Percentiles rank a stretch among this genome's conserved stretches.
Evolutionary conservation across 2,888 invertebrate genomes (phyloP).

Genomic region (Yponomeuta plumbellus): DNA sequence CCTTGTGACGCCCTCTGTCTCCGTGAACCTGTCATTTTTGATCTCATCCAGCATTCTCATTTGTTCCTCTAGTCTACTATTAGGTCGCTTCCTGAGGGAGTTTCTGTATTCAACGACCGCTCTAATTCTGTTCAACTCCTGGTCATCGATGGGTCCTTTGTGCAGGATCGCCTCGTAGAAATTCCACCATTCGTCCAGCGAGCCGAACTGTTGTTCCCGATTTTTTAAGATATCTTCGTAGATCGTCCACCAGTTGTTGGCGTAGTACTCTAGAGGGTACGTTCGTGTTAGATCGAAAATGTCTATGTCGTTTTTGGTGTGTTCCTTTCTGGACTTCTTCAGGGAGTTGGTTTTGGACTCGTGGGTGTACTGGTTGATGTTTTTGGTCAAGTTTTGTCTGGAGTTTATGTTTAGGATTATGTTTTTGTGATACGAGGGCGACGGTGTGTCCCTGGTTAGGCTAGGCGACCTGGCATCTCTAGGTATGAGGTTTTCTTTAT

Average conservation of each 20-base stretch:
- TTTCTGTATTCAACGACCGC: slow-evolving; percentile 45
- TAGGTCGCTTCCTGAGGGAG: slow-evolving; percentile 38
- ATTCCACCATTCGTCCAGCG: slow-evolving; percentile 69
- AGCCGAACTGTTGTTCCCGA: slow-evolving; percentile 64
- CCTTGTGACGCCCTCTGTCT: slow-evolving; percentile 49
- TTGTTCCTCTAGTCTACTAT: slow-evolving; percentile 60
- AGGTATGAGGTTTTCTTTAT: slow-evolving; percentile 46
- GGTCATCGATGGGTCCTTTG: slow-evolving; percentile 42
- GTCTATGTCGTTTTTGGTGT: slow-evolving; percentile 42
- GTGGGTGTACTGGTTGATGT: slow-evolving; percentile 41
- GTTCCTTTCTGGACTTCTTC: slow-evolving; percentile 38
- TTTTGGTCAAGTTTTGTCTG: slow-evolving; percentile 38
- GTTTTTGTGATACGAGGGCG: slow-evolving; percentile 43
- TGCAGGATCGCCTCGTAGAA: slow-evolving; percentile 62
- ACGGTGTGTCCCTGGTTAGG: slow-evolving; percentile 30
- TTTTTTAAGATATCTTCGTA: slow-evolving; percentile 64
- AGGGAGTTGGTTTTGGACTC: slow-evolving; percentile 35
- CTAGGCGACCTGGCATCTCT: slow-evolving; percentile 32
- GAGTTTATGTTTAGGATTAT: slow-evolving; percentile 47
- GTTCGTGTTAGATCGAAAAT: slow-evolving; percentile 61
- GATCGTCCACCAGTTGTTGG: slow-evolving; percentile 72
- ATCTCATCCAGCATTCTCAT: slow-evolving; percentile 57
- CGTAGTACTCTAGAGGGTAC: slow-evolving; percentile 65
- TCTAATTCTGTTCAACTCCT: slow-evolving; percentile 45
- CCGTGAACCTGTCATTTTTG: slow-evolving; percentile 51